A percentile compares a stretch with the other conserved stretches of the same genome.
phyloP scores from a whole-genome alignment of 2,888 invertebrate genomes.

The Congeria kusceri region DNA sequence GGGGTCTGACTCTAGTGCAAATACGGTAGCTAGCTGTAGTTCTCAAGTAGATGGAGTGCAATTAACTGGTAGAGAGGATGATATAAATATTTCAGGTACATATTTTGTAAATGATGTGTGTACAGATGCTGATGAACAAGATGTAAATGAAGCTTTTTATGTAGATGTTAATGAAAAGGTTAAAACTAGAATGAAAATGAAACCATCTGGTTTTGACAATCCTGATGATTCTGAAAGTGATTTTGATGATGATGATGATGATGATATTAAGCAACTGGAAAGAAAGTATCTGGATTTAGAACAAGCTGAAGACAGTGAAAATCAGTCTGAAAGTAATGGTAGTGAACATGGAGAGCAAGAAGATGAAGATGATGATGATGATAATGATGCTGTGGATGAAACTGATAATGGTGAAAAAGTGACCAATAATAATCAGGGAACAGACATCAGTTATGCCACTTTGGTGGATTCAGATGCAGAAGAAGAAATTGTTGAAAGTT shows the following conservation, averaged over 20 bases:
- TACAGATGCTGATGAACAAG: constrained; percentile 16
- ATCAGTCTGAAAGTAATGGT: constrained; percentile 20
- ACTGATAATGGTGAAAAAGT: constrained; percentile 30
- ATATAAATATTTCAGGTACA: constrained; percentile 24
- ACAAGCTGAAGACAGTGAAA: constrained; percentile 21
- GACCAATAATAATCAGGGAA: not conserved
- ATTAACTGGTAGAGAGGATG: constrained; percentile 9
- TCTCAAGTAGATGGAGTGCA: no score
- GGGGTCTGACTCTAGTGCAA: no score
- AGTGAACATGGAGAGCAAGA: not conserved
- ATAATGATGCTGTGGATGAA: constrained; percentile 28
- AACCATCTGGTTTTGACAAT: constrained; percentile 30
- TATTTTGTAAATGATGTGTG: constrained; percentile 25
- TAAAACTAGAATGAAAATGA: constrained; percentile 19
- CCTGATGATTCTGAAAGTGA: constrained; percentile 21
- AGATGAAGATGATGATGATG: constrained; percentile 24
- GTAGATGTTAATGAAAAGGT: constrained; percentile 11
- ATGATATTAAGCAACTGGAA: constrained; percentile 29
- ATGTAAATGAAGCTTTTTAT: constrained; percentile 11
- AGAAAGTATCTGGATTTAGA: constrained; percentile 36
- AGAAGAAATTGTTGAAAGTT: not conserved
- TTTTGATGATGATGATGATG: constrained; percentile 19
- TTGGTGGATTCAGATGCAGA: not conserved
- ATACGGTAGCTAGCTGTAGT: no score
- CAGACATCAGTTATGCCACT: no score